Percentiles rank a stretch among this genome's conserved stretches.
Conservation (phyloP, 2,888 invertebrate species). For the Hipparchia sbordonii region DNA sequence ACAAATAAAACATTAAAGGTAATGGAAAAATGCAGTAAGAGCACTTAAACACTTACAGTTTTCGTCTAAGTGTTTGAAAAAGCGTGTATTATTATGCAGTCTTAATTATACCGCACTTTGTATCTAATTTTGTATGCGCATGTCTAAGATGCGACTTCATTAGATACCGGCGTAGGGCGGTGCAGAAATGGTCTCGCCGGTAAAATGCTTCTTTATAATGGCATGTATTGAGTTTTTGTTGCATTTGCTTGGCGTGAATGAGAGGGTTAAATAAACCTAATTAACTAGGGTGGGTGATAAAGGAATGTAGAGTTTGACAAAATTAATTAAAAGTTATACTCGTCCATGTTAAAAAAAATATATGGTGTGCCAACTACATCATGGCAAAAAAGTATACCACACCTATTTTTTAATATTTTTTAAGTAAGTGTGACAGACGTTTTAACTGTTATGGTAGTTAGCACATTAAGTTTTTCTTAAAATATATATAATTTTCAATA, state of each 20-base stretch:
- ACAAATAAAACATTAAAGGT: constrained; percentile 65
- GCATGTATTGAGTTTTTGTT: background rate
- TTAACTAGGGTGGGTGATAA: background rate
- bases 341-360: no score
- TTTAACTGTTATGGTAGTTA: no score
- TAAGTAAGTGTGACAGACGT: no score
- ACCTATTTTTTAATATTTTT: no score
- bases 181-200: constrained; percentile 36
- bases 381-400: no score
- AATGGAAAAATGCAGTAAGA: constrained; percentile 54
- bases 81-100: constrained; percentile 36
- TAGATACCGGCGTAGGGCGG: constrained; percentile 31
- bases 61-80: constrained; percentile 28
- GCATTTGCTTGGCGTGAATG: background rate
- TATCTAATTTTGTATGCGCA: constrained; percentile 45
- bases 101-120: constrained; percentile 42
- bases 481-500: no score
- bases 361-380: no score
- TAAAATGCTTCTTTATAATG: background rate
- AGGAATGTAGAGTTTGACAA: no score
- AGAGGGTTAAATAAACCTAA: background rate
- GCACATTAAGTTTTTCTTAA: no score
- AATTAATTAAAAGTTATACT: no score
- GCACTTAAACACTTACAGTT: constrained; percentile 53
- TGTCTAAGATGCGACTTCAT: constrained; percentile 41